Evolutionary conservation across 2,888 invertebrate species (phyloP).

Genomic region (Macrosoma leucophasiata): DNA sequence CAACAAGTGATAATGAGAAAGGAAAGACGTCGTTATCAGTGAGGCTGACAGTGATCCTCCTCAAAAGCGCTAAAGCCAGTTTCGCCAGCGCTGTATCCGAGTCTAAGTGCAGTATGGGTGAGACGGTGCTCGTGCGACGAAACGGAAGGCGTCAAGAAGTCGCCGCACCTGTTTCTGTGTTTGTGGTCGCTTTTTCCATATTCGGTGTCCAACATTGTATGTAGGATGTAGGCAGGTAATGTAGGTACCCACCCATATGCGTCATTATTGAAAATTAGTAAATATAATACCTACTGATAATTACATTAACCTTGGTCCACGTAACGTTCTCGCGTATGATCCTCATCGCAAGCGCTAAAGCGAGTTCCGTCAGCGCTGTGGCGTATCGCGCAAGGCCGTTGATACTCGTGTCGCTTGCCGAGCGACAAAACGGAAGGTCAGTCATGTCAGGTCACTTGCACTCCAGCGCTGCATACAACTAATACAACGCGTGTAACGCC

Average conservation of each 20-base stretch:
- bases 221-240: too few relatives aligned
- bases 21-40: too few relatives aligned
- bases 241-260: too few relatives aligned
- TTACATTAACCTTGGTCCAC: constrained; percentile 86
- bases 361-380: constrained; percentile 76
- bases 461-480: constrained; percentile 83
- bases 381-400: constrained; percentile 74
- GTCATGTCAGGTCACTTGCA: constrained; percentile 85
- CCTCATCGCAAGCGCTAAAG: constrained; percentile 82
- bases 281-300: too few relatives aligned
- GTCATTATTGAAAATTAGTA: too few relatives aligned
- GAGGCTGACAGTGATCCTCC: constrained; percentile 84
- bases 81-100: constrained; percentile 77
- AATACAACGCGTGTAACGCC: constrained; percentile 57
- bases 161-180: constrained; percentile 62
- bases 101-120: constrained; percentile 72
- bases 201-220: constrained; percentile 70
- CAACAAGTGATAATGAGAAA: too few relatives aligned
- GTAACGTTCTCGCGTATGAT: constrained; percentile 83
- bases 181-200: constrained; percentile 70
- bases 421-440: constrained; percentile 82
- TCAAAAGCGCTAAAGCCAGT: constrained; percentile 80
- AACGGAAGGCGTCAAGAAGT: constrained; percentile 83
- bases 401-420: constrained; percentile 81
- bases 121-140: constrained; percentile 84